Base-by-base conservation (phyloP, 2,888 invertebrate genomes). In the Trilocha varians region DNA sequence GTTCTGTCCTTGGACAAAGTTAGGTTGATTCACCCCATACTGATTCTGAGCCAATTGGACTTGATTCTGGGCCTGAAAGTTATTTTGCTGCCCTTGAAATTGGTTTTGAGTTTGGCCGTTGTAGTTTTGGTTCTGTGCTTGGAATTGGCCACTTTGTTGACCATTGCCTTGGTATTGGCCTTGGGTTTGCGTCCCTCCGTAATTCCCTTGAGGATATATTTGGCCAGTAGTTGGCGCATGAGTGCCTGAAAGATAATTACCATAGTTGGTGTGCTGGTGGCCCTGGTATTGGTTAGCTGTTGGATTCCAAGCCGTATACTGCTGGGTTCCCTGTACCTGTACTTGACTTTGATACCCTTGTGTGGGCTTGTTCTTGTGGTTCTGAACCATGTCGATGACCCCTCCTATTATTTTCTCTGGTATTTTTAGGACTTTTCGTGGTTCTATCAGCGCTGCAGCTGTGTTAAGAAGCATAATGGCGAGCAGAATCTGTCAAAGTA, bases 341-440 rank as follows among this genome's bases (percentile, higher is more conserved):
- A 15, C 16, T 13, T 55, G 64, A 36, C 42, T 55, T 36, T 64
- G 65, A 39, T 66, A 47, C 48, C 32, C 38, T 45, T 47, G 55
- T 3, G 40, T 38, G 0, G 78, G 80, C 40, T 83, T 84, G 53
- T 74, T 76, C 52, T 84, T 85, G 48, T 85, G 82, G 35, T 56
- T 77, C 42, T 80, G 77, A 1, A 83, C 78, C 6, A 78, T 78
- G 46, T 83, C 83, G 9, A 85, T 83, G n/a, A 84, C 80, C 0
- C 80, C 78, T 2, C 78, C 79, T 25, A 84, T 75, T 14, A 85
- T 80, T 50, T 82, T 84, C 51, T 85, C 84, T 0, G 84, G 79
- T 16, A 83, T 77, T 36, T 75, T 53, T 0, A 78, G 65, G 1
- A 69, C 67, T 14, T 71, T 76, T 4, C 48, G 52, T 3, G 53